Conservation (phyloP, 2,888 invertebrate genomes). For the Caenorhabditis imperialis region DNA sequence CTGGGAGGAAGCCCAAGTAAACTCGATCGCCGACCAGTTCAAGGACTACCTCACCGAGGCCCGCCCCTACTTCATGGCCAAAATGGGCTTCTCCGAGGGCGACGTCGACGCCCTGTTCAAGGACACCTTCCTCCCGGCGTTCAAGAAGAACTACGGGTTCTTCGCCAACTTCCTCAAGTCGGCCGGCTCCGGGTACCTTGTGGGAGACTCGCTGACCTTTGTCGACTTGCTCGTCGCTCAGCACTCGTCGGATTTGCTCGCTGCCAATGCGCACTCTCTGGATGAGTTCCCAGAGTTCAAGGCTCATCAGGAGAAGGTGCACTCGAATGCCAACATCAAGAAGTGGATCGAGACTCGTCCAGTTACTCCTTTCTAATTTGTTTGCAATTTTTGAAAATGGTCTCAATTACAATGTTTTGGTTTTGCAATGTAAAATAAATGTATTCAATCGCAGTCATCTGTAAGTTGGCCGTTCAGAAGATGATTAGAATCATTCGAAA, state of each 20-base stretch:
- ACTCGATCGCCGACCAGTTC: slow-evolving; percentile 64
- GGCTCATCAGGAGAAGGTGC: slow-evolving; percentile 66
- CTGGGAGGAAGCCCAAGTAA: slow-evolving; percentile 65
- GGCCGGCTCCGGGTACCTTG: slow-evolving; percentile 67
- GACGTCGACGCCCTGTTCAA: slow-evolving; percentile 55
- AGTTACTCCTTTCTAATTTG: slow-evolving; percentile 64
- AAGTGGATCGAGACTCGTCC: slow-evolving; percentile 69
- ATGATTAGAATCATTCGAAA: slow-evolving; percentile 52
- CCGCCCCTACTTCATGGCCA: slow-evolving; percentile 52
- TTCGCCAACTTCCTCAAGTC: slow-evolving; percentile 64
- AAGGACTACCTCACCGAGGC: slow-evolving; percentile 61
- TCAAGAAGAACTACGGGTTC: slow-evolving; percentile 66
- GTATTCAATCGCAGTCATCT: not conserved
- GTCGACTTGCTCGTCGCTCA: slow-evolving; percentile 70
- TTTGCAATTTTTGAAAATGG: not conserved
- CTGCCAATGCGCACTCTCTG: slow-evolving; percentile 52
- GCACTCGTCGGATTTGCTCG: slow-evolving; percentile 58
- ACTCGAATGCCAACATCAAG: slow-evolving; percentile 62
- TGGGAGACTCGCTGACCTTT: slow-evolving; percentile 64
- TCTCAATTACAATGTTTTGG: not conserved
- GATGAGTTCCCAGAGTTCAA: slow-evolving; percentile 61
- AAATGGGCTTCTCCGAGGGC: slow-evolving; percentile 58
- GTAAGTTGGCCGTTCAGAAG: slow-evolving; percentile 27
- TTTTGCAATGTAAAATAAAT: slow-evolving; percentile 17
- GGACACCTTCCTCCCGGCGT: slow-evolving; percentile 63